Base-by-base conservation (phyloP, 2,888 invertebrate genomes). In the Caenorhabditis sp. region DNA sequence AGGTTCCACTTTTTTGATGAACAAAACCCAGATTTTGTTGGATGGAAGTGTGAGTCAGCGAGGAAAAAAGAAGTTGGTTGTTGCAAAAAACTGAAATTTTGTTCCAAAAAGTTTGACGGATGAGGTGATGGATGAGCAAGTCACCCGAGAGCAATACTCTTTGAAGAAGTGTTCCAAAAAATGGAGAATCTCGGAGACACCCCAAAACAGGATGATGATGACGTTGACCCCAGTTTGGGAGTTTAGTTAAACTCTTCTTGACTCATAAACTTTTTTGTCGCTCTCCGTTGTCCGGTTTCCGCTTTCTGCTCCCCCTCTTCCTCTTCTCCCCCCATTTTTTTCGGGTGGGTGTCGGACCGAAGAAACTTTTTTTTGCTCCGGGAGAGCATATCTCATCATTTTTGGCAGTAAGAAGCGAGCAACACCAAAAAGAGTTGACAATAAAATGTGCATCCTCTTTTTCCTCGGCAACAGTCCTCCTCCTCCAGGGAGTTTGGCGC, bases 401-500 rank as follows among this genome's bases (percentile, higher is more conserved):
- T 77, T 77, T 77, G 70, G 69, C 44, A 68, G 64, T 64, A 49
- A 51, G 58, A 56, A 66, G 47, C 44, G 70, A 69, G 69, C 77
- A 77, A 77, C 77, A 77, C 54, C n/a, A n/a, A n/a, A n/a, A 54
- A 54, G 26, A 77, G 77, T 77, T 77, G 77, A 77, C 77, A 77
- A 77, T 77, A 77, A 77, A 76, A 77, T 24, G 59, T 7, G 12
- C 12, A 7, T n/a, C 44, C n/a, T 44, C n/a, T 44, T 44, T 69
- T 58, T 49, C 47, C 64, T 56, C 75, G 68, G 75, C 51, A 77
- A 69, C 77, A 61, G 69, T 54, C 22, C n/a, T 66, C 49, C 7
- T 44, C 22, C 54, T 54, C 26, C 54, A 70, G 77, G 77, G 77
- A 77, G 69, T 77, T 77, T 58, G 73, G 38, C 64, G 56, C 66